Base-by-base conservation (phyloP, 2,113 vertebrate genomes). In the Piprites chloris region DNA sequence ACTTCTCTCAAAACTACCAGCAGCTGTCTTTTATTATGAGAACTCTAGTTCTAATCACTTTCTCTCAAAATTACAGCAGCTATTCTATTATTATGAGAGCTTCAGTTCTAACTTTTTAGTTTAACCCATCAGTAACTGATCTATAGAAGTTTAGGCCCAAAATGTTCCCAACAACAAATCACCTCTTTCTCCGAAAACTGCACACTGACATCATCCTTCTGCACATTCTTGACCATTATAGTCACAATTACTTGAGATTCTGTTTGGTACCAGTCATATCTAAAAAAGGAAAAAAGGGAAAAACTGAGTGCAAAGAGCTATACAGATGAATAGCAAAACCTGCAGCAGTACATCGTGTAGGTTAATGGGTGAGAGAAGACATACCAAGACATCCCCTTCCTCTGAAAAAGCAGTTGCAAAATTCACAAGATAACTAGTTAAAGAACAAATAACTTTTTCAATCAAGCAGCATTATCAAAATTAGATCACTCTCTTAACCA, bases 221-320 rank as follows among this genome's bases (percentile, higher is more conserved):
- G 98, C 5, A 98, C 97, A 41, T 99, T 99, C 97, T 99, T 99
- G 76, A 98, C 98, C 99, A 99, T 99, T 93, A 99, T 97, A 39
- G 99, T 99, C 96, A 99, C 96, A 42, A 99, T 99, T 93, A 99
- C 98, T 96, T 99, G 99, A 94, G 99, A 99, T 93, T 99, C 99
- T 95, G 99, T 99, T 98, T 99, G 99, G 98, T 99, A 99, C 99
- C 99, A 99, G 97, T 99, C 99, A 65, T 98, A 98, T 93, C 99
- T 91, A 42, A 98, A 91, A 93, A 63, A 91, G 33, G 4, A 61
- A 63, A 42, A 49, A 18, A n/a, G 22, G 6, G 14, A 46, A 42
- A 67, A 77, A 37, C 5, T 33, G 46, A 61, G 41, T 41, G 30
- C 59, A 84, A 44, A 83, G 39, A 63, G 13, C 39, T 18, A 24